A percentile compares a stretch with the other conserved stretches of the same genome.
These are phyloP conservation scores for Trialeurodes vaporariorum DNA, from an alignment of 1,140 invertebrate species.

Conservation along the genomic window DNA sequence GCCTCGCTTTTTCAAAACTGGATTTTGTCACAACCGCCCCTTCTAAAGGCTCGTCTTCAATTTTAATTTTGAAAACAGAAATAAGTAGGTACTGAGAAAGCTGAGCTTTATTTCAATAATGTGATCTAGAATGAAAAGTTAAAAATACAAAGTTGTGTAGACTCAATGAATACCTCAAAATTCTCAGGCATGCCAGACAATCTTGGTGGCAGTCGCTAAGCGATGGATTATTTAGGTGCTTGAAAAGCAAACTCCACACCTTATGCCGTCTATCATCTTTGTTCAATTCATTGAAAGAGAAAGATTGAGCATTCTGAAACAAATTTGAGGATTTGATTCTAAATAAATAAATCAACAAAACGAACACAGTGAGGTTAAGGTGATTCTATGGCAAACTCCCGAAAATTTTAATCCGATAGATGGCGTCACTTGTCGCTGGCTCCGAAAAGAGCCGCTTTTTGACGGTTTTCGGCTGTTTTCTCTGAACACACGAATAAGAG, in stretches of 20 bases:
- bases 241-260: slow-evolving; percentile 43
- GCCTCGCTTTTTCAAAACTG: too few species aligned
- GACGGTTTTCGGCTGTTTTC: neutral
- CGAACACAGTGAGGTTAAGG: neutral
- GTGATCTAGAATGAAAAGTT: too few species aligned
- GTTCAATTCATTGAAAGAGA: slow-evolving; percentile 40
- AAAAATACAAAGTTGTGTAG: too few species aligned
- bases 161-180: slow-evolving; percentile 42
- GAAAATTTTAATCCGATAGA: too few species aligned
- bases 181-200: slow-evolving; percentile 42
- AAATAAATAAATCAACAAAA: neutral
- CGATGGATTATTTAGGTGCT: slow-evolving; percentile 35
- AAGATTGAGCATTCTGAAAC: slow-evolving; percentile 37
- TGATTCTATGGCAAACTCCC: too few species aligned
- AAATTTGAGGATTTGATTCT: slow-evolving; percentile 6
- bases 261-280: slow-evolving; percentile 36
- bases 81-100: too few species aligned
- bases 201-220: slow-evolving; percentile 33
- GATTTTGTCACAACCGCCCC: too few species aligned
- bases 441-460: neutral
- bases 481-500: neutral
- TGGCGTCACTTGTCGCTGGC: too few species aligned
- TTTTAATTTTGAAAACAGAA: too few species aligned
- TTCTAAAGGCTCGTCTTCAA: too few species aligned
- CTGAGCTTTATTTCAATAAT: too few species aligned